Evolutionary conservation across 2,888 invertebrate genomes (phyloP).

Genomic region (Brachylomia viminalis): DNA sequence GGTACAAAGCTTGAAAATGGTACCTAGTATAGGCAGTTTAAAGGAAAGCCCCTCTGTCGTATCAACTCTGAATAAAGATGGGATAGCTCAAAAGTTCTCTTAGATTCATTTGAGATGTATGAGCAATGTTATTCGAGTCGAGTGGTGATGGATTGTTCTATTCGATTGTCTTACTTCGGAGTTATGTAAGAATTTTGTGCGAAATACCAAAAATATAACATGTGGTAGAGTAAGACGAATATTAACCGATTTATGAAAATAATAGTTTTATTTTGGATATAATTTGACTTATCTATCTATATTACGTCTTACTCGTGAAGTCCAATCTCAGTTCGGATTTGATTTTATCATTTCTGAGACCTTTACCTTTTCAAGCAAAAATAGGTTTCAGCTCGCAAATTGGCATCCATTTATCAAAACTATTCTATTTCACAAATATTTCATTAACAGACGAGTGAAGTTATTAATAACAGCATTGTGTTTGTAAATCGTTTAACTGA

Average conservation of each 20-base stretch:
- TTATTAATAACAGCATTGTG: conserved; percentile 59
- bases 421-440: conserved; percentile 49
- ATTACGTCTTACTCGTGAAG: conserved; percentile 16
- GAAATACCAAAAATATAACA: conserved; percentile 36
- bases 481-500: conserved; percentile 55
- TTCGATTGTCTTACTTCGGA: conserved; percentile 35
- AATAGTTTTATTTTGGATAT: conserved; percentile 15
- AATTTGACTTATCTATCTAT: conserved; percentile 16
- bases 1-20: no score
- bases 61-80: no score
- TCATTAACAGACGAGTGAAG: conserved; percentile 46
- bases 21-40: no score
- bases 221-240: conserved; percentile 12
- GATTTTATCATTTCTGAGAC: conserved; percentile 30
- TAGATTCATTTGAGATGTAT: conserved; percentile 47
- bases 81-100: conserved; percentile 49
- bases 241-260: conserved; percentile 11
- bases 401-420: conserved; percentile 39
- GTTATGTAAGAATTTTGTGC: conserved; percentile 20
- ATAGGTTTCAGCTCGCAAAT: conserved; percentile 40
- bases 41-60: no score
- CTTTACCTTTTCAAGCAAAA: conserved; percentile 38
- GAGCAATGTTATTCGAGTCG: conserved; percentile 42
- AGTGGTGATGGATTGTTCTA: conserved; percentile 51
- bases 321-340: conserved; percentile 13